Evolutionary conservation across 1,140 invertebrate species (phyloP).

Genomic region (Anoplolepis gracilipes): DNA sequence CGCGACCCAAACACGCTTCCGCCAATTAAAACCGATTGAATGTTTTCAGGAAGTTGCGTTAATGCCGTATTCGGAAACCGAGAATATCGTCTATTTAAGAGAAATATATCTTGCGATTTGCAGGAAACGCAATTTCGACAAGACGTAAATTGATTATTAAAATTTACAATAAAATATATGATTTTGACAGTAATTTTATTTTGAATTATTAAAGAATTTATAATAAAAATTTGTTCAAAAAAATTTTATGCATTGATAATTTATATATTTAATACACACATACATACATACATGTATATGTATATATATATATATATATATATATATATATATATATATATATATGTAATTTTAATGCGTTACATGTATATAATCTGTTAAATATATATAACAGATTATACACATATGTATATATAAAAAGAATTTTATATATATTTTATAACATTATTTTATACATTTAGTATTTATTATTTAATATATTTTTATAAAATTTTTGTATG

Average conservation of each 20-base stretch:
- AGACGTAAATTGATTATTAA: background rate
- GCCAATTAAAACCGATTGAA: constrained; percentile 58
- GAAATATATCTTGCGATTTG: background rate
- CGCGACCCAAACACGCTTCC: constrained; percentile 69
- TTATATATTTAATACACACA: no score
- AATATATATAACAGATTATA: no score
- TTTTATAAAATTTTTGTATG: background rate
- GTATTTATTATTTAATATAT: background rate
- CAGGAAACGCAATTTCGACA: background rate
- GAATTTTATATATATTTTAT: background rate
- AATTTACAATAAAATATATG: background rate
- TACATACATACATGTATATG: no score
- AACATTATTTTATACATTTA: no score
- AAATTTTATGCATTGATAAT: no score
- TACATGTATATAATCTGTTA: no score
- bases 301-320: background rate
- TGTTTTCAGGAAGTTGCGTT: background rate
- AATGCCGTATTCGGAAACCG: background rate
- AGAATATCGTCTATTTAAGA: background rate
- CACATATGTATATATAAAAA: background rate
- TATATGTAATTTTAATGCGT: no score
- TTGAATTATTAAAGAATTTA: background rate
- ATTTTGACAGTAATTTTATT: background rate
- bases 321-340: no score
- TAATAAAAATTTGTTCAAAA: no score